Conservation (phyloP, 1,140 invertebrate species). For the Onthophagus taurus region DNA sequence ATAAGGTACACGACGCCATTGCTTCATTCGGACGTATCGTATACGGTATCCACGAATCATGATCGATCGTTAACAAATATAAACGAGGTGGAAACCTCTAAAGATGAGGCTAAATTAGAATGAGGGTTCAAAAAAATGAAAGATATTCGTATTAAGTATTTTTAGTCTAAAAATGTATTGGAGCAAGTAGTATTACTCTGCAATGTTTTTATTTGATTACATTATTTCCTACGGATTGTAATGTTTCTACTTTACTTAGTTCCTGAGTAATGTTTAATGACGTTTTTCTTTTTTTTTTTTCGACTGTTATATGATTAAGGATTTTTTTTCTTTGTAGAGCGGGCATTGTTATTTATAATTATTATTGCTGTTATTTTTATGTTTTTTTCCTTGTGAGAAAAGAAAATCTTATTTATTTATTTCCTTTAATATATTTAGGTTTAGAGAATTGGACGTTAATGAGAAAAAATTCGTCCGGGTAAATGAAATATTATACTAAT, state of each 20-base stretch:
- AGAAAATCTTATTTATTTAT: conserved; percentile 2
- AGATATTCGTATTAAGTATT: conserved; percentile 4
- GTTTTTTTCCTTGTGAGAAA: background rate
- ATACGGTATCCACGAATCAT: conserved; percentile 30
- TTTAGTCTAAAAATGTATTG: too few relatives aligned
- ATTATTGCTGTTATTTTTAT: conserved; percentile 1
- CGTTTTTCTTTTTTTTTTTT: background rate
- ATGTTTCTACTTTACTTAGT: background rate
- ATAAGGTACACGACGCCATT: conserved; percentile 21
- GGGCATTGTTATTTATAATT: background rate
- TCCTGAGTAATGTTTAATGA: background rate
- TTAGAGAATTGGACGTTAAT: background rate
- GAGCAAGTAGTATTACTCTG: background rate
- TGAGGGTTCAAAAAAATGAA: background rate
- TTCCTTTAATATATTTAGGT: background rate
- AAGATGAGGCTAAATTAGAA: background rate
- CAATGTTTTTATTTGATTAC: background rate
- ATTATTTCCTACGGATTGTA: background rate
- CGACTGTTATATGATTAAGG: background rate
- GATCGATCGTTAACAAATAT: conserved; percentile 22
- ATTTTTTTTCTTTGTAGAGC: conserved; percentile 1
- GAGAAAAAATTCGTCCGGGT: background rate
- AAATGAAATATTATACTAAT: background rate
- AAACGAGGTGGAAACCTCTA: conserved; percentile 3
- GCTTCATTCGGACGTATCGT: conserved; percentile 19